Conservation (phyloP, 2,113 vertebrate genomes). For the Upupa epops region DNA sequence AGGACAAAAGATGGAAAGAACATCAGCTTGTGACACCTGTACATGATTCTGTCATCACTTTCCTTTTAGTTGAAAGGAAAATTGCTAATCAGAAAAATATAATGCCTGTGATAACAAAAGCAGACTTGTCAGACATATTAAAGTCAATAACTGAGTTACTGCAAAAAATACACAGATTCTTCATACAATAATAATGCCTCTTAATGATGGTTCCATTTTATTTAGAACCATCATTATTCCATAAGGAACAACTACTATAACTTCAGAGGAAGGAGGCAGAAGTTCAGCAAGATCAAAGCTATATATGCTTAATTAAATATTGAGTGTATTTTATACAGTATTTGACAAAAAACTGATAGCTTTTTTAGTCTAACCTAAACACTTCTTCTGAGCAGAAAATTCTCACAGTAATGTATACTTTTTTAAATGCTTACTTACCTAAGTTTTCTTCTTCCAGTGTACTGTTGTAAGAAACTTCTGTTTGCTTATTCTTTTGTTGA, state of each 20-base stretch:
- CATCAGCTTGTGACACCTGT: not conserved
- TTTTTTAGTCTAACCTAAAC: not conserved
- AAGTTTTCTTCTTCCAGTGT: not conserved
- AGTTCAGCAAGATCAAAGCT: not conserved
- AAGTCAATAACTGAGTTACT: not conserved
- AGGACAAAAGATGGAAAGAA: not conserved
- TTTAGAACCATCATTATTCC: too few species aligned
- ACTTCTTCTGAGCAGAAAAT: not conserved
- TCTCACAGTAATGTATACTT: not conserved
- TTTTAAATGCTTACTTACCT: not conserved
- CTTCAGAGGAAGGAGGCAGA: not conserved
- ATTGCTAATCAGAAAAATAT: not conserved
- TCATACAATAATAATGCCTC: not conserved
- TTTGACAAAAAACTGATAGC: not conserved
- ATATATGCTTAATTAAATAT: not conserved
- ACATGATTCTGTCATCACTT: not conserved
- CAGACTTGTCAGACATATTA: not conserved
- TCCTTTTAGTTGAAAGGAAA: not conserved
- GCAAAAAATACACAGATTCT: accelerated
- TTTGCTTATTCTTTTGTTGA: too few species aligned
- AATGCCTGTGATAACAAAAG: not conserved
- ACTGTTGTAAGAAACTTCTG: not conserved
- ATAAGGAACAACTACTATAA: not conserved
- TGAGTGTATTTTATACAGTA: accelerated
- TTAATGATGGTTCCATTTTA: too few species aligned